Base-by-base conservation (phyloP, 1,140 invertebrate species). In the Trichogramma pretiosum region DNA sequence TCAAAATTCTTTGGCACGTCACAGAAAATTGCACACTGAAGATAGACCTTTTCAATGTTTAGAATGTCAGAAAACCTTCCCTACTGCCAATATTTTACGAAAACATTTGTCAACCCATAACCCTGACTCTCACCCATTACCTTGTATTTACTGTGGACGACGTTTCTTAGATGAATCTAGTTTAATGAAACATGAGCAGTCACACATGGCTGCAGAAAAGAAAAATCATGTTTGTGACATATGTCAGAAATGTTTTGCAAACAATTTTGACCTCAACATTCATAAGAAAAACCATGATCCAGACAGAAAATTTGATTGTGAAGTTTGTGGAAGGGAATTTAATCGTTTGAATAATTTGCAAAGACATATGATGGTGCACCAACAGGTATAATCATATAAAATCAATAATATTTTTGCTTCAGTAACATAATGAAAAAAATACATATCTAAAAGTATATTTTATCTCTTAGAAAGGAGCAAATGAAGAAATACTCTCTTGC, bases 341-440 rank as follows among this genome's bases (percentile, higher is more conserved):
- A 72, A 71, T 63, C 61, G 70, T 51, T 60, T 72, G 56, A 72
- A 70, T 55, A 72, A 72, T 65, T 60, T 72, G 54, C 70, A 72
- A 55, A 68, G 70, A 54, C 70, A 72, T 49, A 71, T 72, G 68
- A 63, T 71, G 63, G 70, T 72, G 42, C 70, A 72, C 60, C 65
- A 72, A 56, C 70, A 72, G 62, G 70, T 68, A 68, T 56, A 57
- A 53, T 54, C 60, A 59, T 32, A 22, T 46, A 4, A 28, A 11
- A 11, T 28, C 24, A 28, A 28, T 28, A 28, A 28, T 28, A 28
- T 28, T 28, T 28, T 24, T n/a, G n/a, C n/a, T n/a, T n/a, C n/a
- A n/a, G n/a, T n/a, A n/a, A n/a, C n/a, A n/a, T n/a, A n/a, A n/a
- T n/a, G n/a, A n/a, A n/a, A n/a, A 19, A 1, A 1, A 28, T 38